Evolutionary conservation across 2,113 vertebrate genomes (phyloP).

Genomic region (Microcebus jonahi): DNA sequence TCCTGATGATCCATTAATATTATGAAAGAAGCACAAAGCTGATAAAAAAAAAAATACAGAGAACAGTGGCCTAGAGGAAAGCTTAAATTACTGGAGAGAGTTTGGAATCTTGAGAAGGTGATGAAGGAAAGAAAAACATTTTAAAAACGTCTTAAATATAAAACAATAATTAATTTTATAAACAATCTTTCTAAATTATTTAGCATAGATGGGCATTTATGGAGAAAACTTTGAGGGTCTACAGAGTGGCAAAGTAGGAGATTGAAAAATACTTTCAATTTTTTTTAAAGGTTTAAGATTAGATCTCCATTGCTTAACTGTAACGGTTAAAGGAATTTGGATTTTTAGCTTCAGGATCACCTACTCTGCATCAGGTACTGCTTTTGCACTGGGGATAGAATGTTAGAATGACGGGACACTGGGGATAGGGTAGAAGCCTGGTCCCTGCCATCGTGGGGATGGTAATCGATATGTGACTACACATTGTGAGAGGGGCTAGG

Average conservation of each 20-base stretch:
- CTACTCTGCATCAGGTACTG: neutral
- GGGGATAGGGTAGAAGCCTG: neutral
- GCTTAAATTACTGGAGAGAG: neutral
- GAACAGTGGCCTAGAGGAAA: neutral
- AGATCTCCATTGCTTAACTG: conserved; percentile 12
- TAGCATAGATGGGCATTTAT: neutral
- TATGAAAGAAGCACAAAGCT: neutral
- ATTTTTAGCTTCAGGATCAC: neutral
- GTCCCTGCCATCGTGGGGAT: neutral
- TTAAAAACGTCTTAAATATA: neutral
- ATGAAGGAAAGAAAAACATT: neutral
- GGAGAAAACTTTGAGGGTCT: neutral
- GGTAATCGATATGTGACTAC: neutral
- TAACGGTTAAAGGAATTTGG: neutral
- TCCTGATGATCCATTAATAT: neutral
- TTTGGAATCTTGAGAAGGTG: neutral
- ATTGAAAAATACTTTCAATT: neutral
- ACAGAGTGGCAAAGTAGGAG: neutral
- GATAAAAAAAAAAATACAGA: neutral
- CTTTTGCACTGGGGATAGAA: neutral
- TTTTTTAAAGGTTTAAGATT: neutral
- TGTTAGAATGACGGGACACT: neutral
- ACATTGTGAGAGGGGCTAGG: neutral
- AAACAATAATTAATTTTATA: conserved; percentile 1
- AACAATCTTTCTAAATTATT: conserved; percentile 38